These are phyloP conservation scores for Odontothrips loti DNA, from an alignment of 2,888 invertebrate species.

Conservation along the genomic window DNA sequence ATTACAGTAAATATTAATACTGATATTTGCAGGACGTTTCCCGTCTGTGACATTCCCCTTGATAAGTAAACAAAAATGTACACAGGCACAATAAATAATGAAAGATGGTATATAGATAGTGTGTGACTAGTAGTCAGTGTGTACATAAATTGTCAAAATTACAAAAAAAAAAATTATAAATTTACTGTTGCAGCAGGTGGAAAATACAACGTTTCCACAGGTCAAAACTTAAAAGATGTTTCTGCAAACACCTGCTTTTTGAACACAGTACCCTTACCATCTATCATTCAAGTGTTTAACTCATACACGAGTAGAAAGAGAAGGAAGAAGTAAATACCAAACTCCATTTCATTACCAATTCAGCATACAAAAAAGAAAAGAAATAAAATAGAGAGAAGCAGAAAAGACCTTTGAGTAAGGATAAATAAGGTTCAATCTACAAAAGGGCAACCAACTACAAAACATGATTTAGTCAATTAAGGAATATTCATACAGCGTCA, in stretches of 20 bases:
- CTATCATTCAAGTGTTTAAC: background rate
- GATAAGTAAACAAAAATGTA: background rate
- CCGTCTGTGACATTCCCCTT: background rate
- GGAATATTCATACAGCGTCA: no score
- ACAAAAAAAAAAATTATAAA: background rate
- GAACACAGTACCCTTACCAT: background rate
- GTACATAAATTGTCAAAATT: background rate
- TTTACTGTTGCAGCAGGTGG: background rate
- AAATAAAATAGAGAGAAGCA: background rate
- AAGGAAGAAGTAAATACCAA: background rate
- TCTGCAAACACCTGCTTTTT: background rate
- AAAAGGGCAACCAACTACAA: background rate
- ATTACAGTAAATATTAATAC: background rate
- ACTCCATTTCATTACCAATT: background rate
- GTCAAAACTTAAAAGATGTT: background rate
- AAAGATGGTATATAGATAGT: background rate
- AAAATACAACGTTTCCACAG: background rate
- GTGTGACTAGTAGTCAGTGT: conserved; percentile 11
- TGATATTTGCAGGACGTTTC: background rate
- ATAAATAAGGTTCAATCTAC: background rate
- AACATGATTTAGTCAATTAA: background rate
- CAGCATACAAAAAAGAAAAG: background rate
- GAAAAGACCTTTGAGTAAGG: background rate
- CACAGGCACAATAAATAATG: background rate
- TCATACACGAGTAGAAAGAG: background rate